These are phyloP conservation scores for Willowsia nigromaculata DNA, from an alignment of 2,888 invertebrate genomes.

Conservation along the genomic window DNA sequence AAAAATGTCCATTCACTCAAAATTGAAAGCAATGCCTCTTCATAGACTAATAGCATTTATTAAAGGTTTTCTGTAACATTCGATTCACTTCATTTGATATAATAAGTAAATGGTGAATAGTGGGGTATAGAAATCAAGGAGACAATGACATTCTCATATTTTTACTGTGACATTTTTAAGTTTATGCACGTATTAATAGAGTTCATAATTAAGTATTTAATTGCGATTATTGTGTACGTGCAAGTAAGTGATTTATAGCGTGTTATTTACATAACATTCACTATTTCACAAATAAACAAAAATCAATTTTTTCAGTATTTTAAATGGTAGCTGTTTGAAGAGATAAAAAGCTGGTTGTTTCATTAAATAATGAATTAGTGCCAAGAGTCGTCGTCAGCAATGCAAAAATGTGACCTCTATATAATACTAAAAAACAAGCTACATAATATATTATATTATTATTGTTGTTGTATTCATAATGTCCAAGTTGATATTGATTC, in stretches of 20 bases:
- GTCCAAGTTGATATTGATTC: neutral
- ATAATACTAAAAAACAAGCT: slow-evolving; percentile 18
- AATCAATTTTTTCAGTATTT: slow-evolving; percentile 56
- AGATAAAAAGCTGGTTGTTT: slow-evolving; percentile 57
- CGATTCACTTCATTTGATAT: too few species aligned
- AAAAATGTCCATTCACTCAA: too few species aligned
- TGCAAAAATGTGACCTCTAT: slow-evolving; percentile 64
- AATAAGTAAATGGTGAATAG: neutral
- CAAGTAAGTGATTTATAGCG: neutral
- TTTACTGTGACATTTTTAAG: slow-evolving; percentile 58
- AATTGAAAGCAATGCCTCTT: too few species aligned
- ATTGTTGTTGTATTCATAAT: slow-evolving; percentile 24
- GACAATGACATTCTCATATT: slow-evolving; percentile 57
- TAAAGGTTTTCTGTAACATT: too few species aligned
- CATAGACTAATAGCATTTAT: too few species aligned
- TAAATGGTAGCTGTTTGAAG: slow-evolving; percentile 56
- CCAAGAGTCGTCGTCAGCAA: slow-evolving; percentile 65
- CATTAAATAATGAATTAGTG: slow-evolving; percentile 53
- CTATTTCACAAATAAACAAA: neutral
- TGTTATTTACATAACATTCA: slow-evolving; percentile 8
- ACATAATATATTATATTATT: slow-evolving; percentile 16
- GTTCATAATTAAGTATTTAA: slow-evolving; percentile 16
- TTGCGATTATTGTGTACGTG: neutral
- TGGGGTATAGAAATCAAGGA: neutral
- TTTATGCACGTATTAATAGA: slow-evolving; percentile 10